A percentile compares a stretch with the other conserved stretches of the same genome.
These are phyloP conservation scores for Cephalopachus bancanus DNA, from an alignment of 2,797 vertebrate genomes.

Conservation along the genomic window DNA sequence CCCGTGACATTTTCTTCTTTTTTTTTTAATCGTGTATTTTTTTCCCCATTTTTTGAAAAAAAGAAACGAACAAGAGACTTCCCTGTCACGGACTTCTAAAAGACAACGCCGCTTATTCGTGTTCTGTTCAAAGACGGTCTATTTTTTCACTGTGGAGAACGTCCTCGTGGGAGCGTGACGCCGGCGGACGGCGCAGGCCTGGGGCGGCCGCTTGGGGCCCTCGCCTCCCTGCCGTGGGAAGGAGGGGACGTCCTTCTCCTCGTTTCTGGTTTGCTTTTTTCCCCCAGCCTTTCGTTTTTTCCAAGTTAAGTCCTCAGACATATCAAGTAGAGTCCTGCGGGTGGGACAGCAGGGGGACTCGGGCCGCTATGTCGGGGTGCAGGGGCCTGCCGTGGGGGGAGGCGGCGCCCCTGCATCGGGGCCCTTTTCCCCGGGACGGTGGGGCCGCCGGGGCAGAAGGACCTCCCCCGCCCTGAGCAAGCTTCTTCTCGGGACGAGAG, in stretches of 20 bases:
- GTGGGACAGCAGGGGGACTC: background rate
- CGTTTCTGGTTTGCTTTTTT: background rate
- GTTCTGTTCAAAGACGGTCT: constrained; percentile 97
- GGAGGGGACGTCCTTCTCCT: constrained; percentile 66
- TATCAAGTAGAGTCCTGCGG: constrained; percentile 77
- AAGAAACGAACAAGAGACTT: constrained; percentile 86
- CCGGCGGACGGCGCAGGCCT: constrained; percentile 87
- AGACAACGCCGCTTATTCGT: constrained; percentile 92
- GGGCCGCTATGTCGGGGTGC: background rate
- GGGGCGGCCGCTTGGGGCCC: no score
- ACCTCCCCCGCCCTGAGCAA: background rate
- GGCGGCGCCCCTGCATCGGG: background rate
- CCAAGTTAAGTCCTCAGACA: constrained; percentile 83
- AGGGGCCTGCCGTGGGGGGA: no score
- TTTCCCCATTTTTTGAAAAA: constrained; percentile 91
- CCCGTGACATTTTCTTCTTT: constrained; percentile 87
- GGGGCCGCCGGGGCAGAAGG: background rate
- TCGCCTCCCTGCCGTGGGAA: constrained; percentile 79
- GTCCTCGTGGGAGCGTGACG: constrained; percentile 90
- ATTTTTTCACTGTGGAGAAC: constrained; percentile 97
- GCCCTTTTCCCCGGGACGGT: background rate
- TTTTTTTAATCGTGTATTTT: constrained; percentile 94
- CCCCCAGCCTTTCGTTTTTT: background rate
- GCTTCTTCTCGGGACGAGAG: constrained; percentile 94
- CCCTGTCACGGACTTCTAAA: constrained; percentile 87